Conservation (phyloP, 92 coral and sea anemone species). For the Epizoanthus fatuus region DNA sequence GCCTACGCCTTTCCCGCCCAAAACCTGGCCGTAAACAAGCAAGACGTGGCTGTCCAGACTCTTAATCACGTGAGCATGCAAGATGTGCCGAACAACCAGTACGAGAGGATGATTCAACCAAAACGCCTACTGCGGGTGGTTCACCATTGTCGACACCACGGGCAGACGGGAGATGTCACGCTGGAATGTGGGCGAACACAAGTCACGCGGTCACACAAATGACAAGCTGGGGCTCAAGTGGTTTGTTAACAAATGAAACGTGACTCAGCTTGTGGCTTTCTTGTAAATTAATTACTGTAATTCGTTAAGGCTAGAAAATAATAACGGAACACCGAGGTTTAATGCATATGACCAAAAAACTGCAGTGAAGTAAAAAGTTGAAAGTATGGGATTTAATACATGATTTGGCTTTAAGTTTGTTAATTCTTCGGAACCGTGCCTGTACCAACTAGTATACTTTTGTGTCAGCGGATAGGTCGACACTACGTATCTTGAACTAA, state of each 20-base stretch:
- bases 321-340: no score
- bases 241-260: constrained; percentile 67
- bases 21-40: constrained; percentile 43
- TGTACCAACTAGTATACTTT: no score
- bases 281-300: no score
- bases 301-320: no score
- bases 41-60: constrained; percentile 72
- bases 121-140: constrained; percentile 83
- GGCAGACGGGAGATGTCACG: constrained; percentile 84
- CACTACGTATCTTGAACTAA: no score
- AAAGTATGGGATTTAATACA: no score
- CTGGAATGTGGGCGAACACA: constrained; percentile 79
- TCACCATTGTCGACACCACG: constrained; percentile 69
- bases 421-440: no score
- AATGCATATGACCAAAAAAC: no score
- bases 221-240: constrained; percentile 74
- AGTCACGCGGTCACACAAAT: constrained; percentile 59
- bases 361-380: no score
- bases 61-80: constrained; percentile 73
- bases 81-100: constrained; percentile 34
- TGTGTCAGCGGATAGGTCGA: no score
- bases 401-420: no score
- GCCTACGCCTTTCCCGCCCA: constrained; percentile 75
- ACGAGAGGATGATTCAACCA: constrained; percentile 68
- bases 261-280: no score